A percentile compares a stretch with the other conserved stretches of the same genome.
Conservation (phyloP, 2,888 invertebrate species). For the Mythimna lalbum region DNA sequence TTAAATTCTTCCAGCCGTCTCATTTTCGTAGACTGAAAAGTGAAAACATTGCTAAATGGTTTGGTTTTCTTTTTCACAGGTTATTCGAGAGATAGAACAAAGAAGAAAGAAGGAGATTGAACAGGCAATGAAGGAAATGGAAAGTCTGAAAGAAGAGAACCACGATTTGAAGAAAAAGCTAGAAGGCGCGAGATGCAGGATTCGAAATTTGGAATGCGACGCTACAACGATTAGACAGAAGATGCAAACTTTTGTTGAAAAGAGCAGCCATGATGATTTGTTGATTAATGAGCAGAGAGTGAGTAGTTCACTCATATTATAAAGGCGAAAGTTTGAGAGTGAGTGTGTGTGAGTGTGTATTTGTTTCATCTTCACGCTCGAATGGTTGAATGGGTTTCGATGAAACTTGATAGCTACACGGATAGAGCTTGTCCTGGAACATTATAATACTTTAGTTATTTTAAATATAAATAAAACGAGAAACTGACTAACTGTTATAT, state of each 20-base stretch:
- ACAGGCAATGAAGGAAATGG: conserved; percentile 91
- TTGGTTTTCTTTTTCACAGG: conserved; percentile 62
- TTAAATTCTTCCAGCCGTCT: neutral
- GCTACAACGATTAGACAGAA: conserved; percentile 90
- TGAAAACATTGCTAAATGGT: neutral
- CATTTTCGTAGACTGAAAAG: neutral
- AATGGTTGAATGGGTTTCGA: no score
- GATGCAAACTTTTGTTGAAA: conserved; percentile 91
- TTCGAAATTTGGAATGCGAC: conserved; percentile 93
- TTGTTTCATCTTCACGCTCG: no score
- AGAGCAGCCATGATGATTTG: conserved; percentile 92
- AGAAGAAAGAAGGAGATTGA: conserved; percentile 91
- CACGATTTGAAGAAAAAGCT: conserved; percentile 92
- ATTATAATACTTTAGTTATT: no score
- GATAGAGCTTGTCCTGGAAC: no score
- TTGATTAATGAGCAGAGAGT: conserved; percentile 92
- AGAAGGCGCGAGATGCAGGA: conserved; percentile 92
- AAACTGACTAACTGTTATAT: no score
- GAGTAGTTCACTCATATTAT: conserved; percentile 40
- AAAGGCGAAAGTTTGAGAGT: no score
- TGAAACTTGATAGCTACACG: no score
- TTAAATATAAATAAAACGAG: no score
- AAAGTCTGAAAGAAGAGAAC: conserved; percentile 88
- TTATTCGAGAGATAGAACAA: conserved; percentile 89
- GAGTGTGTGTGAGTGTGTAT: no score